Evolutionary conservation across 2,888 invertebrate species (phyloP).

Genomic region (Ptilodon capucinus): DNA sequence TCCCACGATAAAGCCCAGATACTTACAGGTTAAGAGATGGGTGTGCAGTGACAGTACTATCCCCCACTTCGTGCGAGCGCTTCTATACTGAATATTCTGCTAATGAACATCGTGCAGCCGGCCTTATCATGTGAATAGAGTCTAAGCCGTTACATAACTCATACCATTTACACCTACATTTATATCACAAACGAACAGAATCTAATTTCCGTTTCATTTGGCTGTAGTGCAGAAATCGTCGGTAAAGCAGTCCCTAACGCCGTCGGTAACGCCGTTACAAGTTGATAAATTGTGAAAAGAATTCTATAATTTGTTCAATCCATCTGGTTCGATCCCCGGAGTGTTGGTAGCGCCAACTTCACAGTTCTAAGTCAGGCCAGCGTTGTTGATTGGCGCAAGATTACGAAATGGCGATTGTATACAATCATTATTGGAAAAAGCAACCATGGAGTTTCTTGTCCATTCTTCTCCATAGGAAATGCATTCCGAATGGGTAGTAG

Average conservation of each 20-base stretch:
- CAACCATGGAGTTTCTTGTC: no score
- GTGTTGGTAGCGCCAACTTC: conserved; percentile 55
- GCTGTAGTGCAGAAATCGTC: neutral
- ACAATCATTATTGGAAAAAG: no score
- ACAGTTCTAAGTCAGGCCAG: conserved; percentile 48
- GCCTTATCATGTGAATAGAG: no score
- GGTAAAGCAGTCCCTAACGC: no score
- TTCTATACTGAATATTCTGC: no score
- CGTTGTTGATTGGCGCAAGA: conserved; percentile 12
- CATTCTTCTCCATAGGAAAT: no score
- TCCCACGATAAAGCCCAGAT: no score
- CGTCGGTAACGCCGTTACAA: conserved; percentile 24
- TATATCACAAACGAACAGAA: neutral
- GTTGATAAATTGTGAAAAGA: conserved; percentile 49
- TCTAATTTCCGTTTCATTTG: neutral
- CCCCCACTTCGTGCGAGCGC: no score
- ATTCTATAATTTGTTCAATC: conserved; percentile 58
- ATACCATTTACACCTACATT: neutral
- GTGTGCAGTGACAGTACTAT: no score
- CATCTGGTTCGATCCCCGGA: conserved; percentile 57
- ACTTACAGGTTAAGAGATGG: no score
- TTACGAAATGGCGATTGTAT: neutral
- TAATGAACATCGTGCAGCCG: no score
- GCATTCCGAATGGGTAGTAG: no score
- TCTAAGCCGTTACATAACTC: neutral